Base-by-base conservation (phyloP, 2,888 invertebrate genomes). In the Coenonympha glycerion region DNA sequence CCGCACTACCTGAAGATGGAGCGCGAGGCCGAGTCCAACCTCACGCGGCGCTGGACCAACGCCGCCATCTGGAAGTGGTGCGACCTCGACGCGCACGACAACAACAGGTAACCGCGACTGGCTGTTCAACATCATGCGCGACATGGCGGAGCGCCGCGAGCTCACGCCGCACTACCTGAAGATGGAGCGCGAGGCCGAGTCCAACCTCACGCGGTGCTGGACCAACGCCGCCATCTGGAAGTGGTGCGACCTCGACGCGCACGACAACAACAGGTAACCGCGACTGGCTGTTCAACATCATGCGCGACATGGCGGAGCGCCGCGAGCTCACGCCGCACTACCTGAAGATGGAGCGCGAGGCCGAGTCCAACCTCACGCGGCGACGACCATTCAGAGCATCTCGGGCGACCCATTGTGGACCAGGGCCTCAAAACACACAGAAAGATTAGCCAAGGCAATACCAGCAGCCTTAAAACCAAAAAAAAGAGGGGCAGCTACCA, bases 41-140 rank as follows among this genome's bases (percentile, higher is more conserved):
- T 93, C 76, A 93, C 94, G 15, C 90, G 93, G 50, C 92, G 94
- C 65, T 95, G 95, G 94, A 89, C 92, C 53, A 96, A 96, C 80
- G 98, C 98, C 39, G 97, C 97, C 62, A 92, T 99, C 62, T 99
- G 98, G 98, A 99, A 99, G 83, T 96, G 95, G 94, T 99, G 99
- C 79, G 98, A 99, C 79, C 90, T 99, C 53, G 98, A 98, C 82
- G 94, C 94, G 47, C 92, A 95, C 83, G 95, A 96, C 61, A 93
- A 93, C 71, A 96, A 97, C 87, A 91, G 93, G 42, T 54, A 13
- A 49, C 1, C 92, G 97, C 61, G 97, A 98, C 79, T 99, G 98
- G 98, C 92, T 99, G 46, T 98, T 96, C 90, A 96, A 97, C 90
- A 94, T 98, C 59, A 97, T 97, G 97, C 92, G 95, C 62, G 96